Base-by-base conservation (phyloP, 2,113 vertebrate genomes). In the Polyodon spathula region DNA sequence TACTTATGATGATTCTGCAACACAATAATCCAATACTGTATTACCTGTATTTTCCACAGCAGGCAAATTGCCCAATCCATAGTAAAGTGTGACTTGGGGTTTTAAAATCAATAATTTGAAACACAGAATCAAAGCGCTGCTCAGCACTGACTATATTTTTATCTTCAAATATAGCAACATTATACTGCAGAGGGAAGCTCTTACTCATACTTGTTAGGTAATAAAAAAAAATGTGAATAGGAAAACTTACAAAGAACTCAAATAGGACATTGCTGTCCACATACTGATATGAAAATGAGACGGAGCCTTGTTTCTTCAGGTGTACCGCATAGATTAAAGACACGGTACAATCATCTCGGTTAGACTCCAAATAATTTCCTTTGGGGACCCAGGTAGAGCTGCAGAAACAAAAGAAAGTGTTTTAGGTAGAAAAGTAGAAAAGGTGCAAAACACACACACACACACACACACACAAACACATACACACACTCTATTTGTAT, bases 241-340 rank as follows among this genome's bases (percentile, higher is more conserved):
- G 9, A 78, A 76, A 4, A 83, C 94, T 96, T 86, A 98, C 95
- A 83, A 97, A 97, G 78, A 99, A 99, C 73, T 97, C 92, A 74
- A 99, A 97, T 76, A 96, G 88, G 83, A 98, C 86, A 78, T 92
- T 95, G 81, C 90, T 96, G 81, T 98, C 95, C 68, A 92, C 88
- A 60, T 98, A 97, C 67, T 98, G 96, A 76, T 99, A 98, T 56
- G 97, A 92, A 9, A 97, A 98, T 70, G 86, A 88, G 81, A 97
- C 87, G 4, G 86, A 93, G 57, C 96, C 95, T 0, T 88, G 85
- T 68, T 97, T 99, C 86, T 99, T 98, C 67, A 99, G 86, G 69
- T 95, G 93, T 50, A 98, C 95, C 0, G 93, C 90, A 0, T 99
- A 99, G 77, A 99, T 93, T 70, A 98, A 87, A 10, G 93, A 93